Conservation (phyloP, 1,140 invertebrate species). For the Ridgeia piscesae region DNA sequence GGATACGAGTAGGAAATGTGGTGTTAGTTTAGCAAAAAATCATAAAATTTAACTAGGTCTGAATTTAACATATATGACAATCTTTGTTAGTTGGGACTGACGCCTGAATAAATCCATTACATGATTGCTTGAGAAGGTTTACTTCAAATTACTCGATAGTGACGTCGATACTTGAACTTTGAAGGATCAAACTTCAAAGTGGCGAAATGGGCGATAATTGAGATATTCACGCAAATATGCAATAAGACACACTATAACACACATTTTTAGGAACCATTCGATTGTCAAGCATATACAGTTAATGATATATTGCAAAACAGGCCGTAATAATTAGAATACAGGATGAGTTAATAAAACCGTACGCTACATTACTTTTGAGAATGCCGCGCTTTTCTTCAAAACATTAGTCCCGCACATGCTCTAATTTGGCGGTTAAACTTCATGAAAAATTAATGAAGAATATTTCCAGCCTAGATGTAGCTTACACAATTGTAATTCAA, state of each 20-base stretch:
- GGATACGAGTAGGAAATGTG: too few species aligned
- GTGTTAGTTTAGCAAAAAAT: too few species aligned
- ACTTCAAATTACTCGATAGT: too few species aligned
- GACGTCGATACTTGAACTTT: too few species aligned
- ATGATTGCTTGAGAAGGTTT: too few species aligned
- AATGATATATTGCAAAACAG: neutral
- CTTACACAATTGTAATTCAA: neutral
- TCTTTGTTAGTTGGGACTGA: too few species aligned
- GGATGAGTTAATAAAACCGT: neutral
- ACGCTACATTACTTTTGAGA: neutral
- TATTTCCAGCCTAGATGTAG: neutral
- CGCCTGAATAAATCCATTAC: too few species aligned
- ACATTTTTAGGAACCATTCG: neutral
- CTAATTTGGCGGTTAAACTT: neutral
- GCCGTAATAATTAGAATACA: neutral
- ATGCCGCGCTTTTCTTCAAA: neutral
- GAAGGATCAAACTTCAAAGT: too few species aligned
- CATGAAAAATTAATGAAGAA: neutral
- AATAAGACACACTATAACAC: neutral
- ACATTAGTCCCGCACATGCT: neutral
- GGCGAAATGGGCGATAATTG: neutral
- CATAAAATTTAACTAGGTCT: too few species aligned
- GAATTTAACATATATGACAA: too few species aligned
- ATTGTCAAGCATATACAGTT: neutral
- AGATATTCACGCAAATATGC: neutral